Base-by-base conservation (phyloP, 2,888 invertebrate species). In the Drosophila pegasa region DNA sequence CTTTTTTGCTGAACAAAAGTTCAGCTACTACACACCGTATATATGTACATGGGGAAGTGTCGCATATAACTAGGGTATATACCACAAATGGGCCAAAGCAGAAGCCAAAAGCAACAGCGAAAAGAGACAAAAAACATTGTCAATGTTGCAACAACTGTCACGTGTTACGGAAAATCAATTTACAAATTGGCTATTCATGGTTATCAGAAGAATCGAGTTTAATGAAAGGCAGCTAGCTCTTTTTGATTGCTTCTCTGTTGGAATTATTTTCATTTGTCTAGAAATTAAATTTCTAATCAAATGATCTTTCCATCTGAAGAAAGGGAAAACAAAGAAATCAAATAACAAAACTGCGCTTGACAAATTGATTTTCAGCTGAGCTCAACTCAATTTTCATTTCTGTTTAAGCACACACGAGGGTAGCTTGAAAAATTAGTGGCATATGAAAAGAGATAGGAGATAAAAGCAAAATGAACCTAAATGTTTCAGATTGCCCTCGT, bases 101-200 rank as follows among this genome's bases (percentile, higher is more conserved):
- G 43, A 38, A 43, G 61, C 27, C 25, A 16, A 45, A 25, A 45
- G 27, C 25, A 27, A 45, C 22, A 16, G n/a, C n/a, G 25, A n/a
- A 25, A 10, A 51, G 29, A 54, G 20, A 22, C n/a, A 20, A 37
- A 50, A 75, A 58, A 29, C 14, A n/a, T 27, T 37, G 35, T 6
- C 18, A 29, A 60, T 65, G 63, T 52, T 41, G 71, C 67, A 66
- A 78, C 60, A 47, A 33, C n/a, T 62, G 71, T 71, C 78, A 58
- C 64, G 71, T 76, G 63, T 66, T 48, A 25, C 29, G 29, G 54
- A 41, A 75, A 81, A 78, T 84, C 71, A 65, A 76, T 69, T 71
- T 56, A 45, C 20, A 22, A 27, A 43, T 54, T 41, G 20, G 18
- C 20, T 20, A 29, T 31, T n/a, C 33, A 43, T 40, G 20, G 38